Conservation (phyloP, 2,888 invertebrate genomes). For the Ceratothoa steindachneri region DNA sequence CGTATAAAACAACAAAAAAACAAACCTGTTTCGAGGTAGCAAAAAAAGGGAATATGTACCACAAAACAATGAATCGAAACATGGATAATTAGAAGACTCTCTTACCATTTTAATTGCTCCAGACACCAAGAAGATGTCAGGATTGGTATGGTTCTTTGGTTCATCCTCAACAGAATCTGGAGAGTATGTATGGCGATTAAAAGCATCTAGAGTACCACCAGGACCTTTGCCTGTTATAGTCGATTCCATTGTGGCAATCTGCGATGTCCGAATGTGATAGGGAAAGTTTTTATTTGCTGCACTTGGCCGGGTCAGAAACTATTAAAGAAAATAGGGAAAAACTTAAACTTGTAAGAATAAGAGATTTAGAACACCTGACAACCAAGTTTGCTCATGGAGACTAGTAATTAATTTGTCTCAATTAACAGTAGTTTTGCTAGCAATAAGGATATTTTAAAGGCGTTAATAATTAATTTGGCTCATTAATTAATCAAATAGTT, state of each 20-base stretch:
- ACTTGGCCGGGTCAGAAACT: conserved; percentile 77
- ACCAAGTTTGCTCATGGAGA: no score
- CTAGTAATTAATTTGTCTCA: no score
- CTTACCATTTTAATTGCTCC: conserved; percentile 46
- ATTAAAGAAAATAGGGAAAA: conserved; percentile 48
- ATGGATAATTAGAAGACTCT: not conserved
- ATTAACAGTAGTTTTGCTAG: no score
- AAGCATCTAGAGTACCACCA: conserved; percentile 43
- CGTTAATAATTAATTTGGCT: no score
- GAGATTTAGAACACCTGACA: no score
- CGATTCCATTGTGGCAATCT: conserved; percentile 56
- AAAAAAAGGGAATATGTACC: no score
- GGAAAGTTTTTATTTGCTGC: conserved; percentile 85
- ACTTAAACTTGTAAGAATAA: not conserved
- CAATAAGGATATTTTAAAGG: no score
- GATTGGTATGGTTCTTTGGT: conserved; percentile 22
- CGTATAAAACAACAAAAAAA: no score
- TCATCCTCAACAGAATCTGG: conserved; percentile 23
- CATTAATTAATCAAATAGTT: no score
- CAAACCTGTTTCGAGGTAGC: no score
- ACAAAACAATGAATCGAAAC: no score
- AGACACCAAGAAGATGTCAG: conserved; percentile 44
- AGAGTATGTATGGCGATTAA: conserved; percentile 33
- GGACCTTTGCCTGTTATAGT: conserved; percentile 34
- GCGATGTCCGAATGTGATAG: conserved; percentile 81